Conservation (phyloP, 2,797 vertebrate species). For the Tragopan temminckii region DNA sequence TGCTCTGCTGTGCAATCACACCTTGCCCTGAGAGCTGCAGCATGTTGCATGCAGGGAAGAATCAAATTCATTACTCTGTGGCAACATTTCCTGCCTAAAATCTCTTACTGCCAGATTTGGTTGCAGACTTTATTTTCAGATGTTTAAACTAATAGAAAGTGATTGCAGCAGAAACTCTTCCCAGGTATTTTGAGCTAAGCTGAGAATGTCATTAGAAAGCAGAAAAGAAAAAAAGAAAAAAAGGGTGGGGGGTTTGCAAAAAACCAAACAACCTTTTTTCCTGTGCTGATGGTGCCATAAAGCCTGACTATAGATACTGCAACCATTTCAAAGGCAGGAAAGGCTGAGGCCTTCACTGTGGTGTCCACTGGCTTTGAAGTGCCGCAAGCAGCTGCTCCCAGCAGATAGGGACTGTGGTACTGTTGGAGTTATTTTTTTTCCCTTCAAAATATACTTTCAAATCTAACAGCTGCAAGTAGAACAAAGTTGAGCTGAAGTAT, state of each 20-base stretch:
- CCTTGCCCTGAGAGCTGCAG: fast-evolving
- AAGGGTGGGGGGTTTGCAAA: not conserved
- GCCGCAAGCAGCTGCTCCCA: constrained; percentile 74
- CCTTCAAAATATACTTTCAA: constrained; percentile 75
- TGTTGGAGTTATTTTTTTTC: constrained; percentile 42
- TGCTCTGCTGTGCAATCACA: fast-evolving
- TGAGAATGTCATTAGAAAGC: not conserved
- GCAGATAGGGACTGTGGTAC: constrained; percentile 71
- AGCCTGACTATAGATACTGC: constrained; percentile 44
- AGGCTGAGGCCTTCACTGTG: constrained; percentile 72
- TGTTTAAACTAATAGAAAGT: not conserved
- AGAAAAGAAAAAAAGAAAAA: not conserved
- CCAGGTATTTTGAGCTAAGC: not conserved
- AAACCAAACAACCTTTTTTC: constrained; percentile 56
- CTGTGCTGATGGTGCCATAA: constrained; percentile 62
- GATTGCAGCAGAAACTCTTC: not conserved
- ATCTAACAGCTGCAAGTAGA: constrained; percentile 74
- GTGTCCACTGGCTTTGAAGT: constrained; percentile 77
- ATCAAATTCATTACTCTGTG: not conserved
- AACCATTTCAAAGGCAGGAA: constrained; percentile 78
- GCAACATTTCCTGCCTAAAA: not conserved
- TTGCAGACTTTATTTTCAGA: not conserved
- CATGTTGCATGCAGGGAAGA: fast-evolving
- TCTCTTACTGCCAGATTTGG: not conserved
- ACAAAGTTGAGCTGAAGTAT: constrained; percentile 75